These are phyloP conservation scores for Sussaba pulchella DNA, from an alignment of 2,888 invertebrate genomes.

Conservation along the genomic window DNA sequence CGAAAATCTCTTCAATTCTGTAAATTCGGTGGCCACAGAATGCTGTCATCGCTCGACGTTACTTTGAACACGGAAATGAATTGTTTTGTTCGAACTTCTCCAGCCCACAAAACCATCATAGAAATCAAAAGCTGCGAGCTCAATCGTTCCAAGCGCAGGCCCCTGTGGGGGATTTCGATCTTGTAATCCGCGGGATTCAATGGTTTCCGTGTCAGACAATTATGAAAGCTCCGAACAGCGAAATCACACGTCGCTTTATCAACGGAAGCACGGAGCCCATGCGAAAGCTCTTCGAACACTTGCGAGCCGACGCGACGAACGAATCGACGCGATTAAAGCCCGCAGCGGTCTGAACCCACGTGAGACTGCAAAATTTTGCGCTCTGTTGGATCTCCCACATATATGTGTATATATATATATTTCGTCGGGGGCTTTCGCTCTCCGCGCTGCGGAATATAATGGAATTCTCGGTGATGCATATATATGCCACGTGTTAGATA, in stretches of 20 bases:
- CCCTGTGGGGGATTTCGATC: constrained; percentile 1
- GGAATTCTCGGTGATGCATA: constrained; percentile 40
- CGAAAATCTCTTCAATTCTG: background rate
- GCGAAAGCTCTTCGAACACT: constrained; percentile 1
- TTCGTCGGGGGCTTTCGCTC: constrained; percentile 19
- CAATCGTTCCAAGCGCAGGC: background rate
- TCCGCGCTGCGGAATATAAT: constrained; percentile 44
- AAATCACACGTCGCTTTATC: constrained; percentile 20
- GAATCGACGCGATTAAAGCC: constrained; percentile 57
- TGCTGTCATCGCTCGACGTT: background rate
- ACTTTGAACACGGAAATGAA: background rate
- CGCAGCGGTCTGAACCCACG: constrained; percentile 9
- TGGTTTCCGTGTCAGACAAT: constrained; percentile 19
- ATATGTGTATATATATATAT: constrained; percentile 12
- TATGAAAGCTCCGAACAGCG: constrained; percentile 31
- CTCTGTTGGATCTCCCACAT: constrained; percentile 1
- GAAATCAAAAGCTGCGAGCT: constrained; percentile 18
- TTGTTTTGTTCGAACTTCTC: background rate
- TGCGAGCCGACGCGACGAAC: constrained; percentile 24
- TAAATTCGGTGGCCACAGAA: background rate
- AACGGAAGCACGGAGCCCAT: constrained; percentile 5
- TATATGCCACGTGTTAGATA: background rate
- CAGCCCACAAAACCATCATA: background rate
- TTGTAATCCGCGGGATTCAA: background rate
- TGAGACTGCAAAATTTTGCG: constrained; percentile 32